A percentile compares a stretch with the other conserved stretches of the same genome.
Evolutionary conservation across 2,797 vertebrate genomes (phyloP).

Genomic region (Momotus momota): DNA sequence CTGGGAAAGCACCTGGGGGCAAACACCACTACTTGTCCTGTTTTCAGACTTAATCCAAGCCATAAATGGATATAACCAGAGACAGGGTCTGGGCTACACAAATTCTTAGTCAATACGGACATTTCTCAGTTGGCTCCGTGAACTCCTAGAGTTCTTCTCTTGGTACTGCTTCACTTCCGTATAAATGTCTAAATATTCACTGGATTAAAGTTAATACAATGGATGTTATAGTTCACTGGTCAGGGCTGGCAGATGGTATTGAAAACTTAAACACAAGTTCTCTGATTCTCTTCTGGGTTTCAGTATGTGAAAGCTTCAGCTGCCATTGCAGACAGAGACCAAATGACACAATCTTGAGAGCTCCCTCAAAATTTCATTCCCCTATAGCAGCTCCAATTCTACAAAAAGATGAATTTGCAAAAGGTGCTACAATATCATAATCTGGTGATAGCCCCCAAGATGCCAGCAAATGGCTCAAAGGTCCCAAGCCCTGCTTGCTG

Average conservation of each 20-base stretch:
- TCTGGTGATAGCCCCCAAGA: background rate
- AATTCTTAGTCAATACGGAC: background rate
- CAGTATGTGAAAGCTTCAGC: background rate
- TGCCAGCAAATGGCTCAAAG: background rate
- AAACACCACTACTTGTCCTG: background rate
- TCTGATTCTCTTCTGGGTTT: background rate
- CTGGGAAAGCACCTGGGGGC: slow-evolving; percentile 37
- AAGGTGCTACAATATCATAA: background rate
- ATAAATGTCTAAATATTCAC: background rate
- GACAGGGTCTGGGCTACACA: background rate
- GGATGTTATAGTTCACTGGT: background rate
- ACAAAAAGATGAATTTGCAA: background rate
- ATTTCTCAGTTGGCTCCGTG: background rate
- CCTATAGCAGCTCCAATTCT: background rate
- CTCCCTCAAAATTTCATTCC: background rate
- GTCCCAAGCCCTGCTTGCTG: background rate
- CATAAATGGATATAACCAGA: slow-evolving; percentile 2
- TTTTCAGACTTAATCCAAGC: slow-evolving; percentile 25
- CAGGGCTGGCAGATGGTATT: background rate
- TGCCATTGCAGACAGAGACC: background rate
- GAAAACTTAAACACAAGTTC: background rate
- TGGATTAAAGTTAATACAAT: background rate
- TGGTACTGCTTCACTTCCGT: background rate
- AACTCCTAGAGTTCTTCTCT: background rate
- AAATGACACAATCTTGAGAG: background rate